Base-by-base conservation (phyloP, 1,140 invertebrate species). In the Drosophila bocqueti region DNA sequence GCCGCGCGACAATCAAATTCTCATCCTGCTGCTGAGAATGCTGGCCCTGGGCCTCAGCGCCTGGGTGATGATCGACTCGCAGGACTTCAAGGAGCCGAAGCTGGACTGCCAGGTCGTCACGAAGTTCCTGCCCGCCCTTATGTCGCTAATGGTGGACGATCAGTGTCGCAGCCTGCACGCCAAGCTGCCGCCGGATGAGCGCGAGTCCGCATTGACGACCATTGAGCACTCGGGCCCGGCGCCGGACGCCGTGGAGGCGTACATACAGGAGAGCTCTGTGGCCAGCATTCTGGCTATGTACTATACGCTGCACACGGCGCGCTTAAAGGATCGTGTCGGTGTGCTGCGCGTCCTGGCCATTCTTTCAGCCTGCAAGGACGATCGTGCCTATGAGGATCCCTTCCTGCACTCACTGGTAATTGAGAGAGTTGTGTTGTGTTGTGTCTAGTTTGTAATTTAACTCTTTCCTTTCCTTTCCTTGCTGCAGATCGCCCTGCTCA, bases 71-170 rank as follows among this genome's bases (percentile, higher is more conserved):
- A 99, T 99, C 73, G 97, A 99, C 92, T 97, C 97, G 18, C 98
- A 97, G 94, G 96, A 97, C 69, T 99, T 99, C 79, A 98, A 98
- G 92, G 98, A 99, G 93, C 98, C 98, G 7, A 98, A 98, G 94
- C 93, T 98, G 63, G 98, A 99, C 76, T 95, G 96, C 85, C 96
- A 98, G 94, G 95, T 99, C 49, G 97, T 99, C 0, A 99, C 97
- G 1, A 99, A 99, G 93, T 99, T 99, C 93, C 93, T 99, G 64
- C 98, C 98, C 3, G 97, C 97, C 4, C 94, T 99, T 13, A 98
- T 99, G 96, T 97, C 97, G 1, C 94, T 99, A 2, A 98, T 99
- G 96, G 98, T 99, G 0, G 98, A 99, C 93, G 98, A 99, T 93
- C 98, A 99, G 95, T 97, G 99, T 11, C 94, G 98, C 82, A 95